Percentiles rank a stretch among this genome's conserved stretches.
phyloP scores from a whole-genome alignment of 2,113 vertebrate species.

The human region GRCh38 chr11:80884001-80884500 shows the following conservation, averaged over 20 bases:
- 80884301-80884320: neutral
- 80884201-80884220: slow-evolving; percentile 2
- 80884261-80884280: neutral
- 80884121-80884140: slow-evolving; percentile 5
- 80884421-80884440: neutral
- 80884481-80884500: neutral
- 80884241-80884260: neutral
- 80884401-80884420: neutral
- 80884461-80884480: neutral
- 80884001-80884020: slow-evolving; percentile 73
- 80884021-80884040: slow-evolving; percentile 65
- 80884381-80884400: neutral
- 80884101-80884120: slow-evolving; percentile 6
- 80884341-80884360: neutral
- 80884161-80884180: neutral
- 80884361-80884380: neutral
- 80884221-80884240: neutral
- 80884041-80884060: slow-evolving; percentile 61
- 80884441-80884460: neutral
- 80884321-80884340: neutral
- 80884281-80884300: neutral
- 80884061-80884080: slow-evolving; percentile 47
- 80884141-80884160: neutral
- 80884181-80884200: neutral
- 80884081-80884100: slow-evolving; percentile 38